Base-by-base conservation (phyloP, 2,797 vertebrate species). In the Artibeus jamaicensis region DNA sequence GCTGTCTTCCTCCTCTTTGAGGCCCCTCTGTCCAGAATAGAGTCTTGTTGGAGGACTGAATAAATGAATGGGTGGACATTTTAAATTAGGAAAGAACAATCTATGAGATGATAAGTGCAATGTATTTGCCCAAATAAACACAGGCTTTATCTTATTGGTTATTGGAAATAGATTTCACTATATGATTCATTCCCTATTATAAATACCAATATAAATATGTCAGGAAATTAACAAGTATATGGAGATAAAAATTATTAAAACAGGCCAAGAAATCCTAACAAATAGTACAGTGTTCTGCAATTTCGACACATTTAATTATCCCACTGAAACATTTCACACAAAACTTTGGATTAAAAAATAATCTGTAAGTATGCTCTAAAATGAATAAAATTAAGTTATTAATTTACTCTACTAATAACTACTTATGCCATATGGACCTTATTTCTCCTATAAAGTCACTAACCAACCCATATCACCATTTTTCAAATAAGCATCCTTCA, bases 321-420 rank as follows among this genome's bases (percentile, higher is more conserved):
- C 50, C 50, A 86, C n/a, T 84, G 74, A 92, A 92, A 93, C 29
- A 53, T 59, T 62, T 79, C 53, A 68, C 39, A 86, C 70, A 92
- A 86, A 81, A 62, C 39, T 48, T 5, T 81, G 19, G 74, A 90
- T 90, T 95, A n/a, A 76, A 82, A 96, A 93, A 34, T 93, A 91
- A 67, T 92, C n/a, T 57, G 0, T 70, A 37, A 48, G 15, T 83
- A 48, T 53, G 32, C 46, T 34, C 74, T 79, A 94, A 70, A 83
- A 9, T 12, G 2, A 85, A 57, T 50, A 82, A 93, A 82, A 57
- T 29, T 78, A 91, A 79, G 59, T 62, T 62, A 15, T 62, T 62
- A 62, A 62, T 62, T 32, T 62, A 62, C 32, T 32, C 67, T 7
- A 42, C n/a, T 5, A n/a, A 21, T 86, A 88, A 70, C 53, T 81